Conservation (phyloP, 2,888 invertebrate genomes). For the Malthinus flaveolus region DNA sequence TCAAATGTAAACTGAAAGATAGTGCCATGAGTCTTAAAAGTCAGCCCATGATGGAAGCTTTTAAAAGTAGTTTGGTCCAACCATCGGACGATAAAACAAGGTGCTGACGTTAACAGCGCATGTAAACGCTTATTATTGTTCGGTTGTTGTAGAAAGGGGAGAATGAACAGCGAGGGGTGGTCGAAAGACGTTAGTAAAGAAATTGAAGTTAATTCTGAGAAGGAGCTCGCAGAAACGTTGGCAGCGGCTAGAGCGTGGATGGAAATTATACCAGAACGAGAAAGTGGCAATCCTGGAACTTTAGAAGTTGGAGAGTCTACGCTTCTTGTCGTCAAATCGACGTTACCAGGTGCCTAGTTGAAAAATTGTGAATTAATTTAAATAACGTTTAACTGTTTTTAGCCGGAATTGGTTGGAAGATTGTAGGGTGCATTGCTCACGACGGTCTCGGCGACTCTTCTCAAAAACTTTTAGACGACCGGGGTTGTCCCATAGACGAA, state of each 20-base stretch:
- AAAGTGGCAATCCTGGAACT: constrained; percentile 56
- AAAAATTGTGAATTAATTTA: constrained; percentile 25
- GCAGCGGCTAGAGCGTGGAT: constrained; percentile 69
- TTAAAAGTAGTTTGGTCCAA: constrained; percentile 48
- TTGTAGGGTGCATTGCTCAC: constrained; percentile 77
- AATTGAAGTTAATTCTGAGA: constrained; percentile 48
- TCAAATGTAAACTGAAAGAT: constrained; percentile 64
- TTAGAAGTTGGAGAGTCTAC: constrained; percentile 76
- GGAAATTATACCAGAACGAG: constrained; percentile 59
- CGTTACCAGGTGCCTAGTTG: constrained; percentile 60
- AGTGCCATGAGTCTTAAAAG: constrained; percentile 62
- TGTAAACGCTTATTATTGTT: no score
- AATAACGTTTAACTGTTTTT: constrained; percentile 46
- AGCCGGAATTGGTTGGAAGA: constrained; percentile 73
- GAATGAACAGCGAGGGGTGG: constrained; percentile 62
- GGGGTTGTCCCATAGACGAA: constrained; percentile 76
- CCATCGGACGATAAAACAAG: no score
- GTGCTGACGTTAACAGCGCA: no score
- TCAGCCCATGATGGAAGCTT: constrained; percentile 58
- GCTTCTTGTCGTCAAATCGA: constrained; percentile 66
- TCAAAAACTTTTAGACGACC: constrained; percentile 72
- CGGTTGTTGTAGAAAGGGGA: constrained; percentile 57
- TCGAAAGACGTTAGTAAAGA: constrained; percentile 50
- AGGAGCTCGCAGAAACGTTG: constrained; percentile 36
- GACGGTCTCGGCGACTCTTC: constrained; percentile 77